phyloP scores from a whole-genome alignment of 2,888 invertebrate species.

The Apodemia duryi region DNA sequence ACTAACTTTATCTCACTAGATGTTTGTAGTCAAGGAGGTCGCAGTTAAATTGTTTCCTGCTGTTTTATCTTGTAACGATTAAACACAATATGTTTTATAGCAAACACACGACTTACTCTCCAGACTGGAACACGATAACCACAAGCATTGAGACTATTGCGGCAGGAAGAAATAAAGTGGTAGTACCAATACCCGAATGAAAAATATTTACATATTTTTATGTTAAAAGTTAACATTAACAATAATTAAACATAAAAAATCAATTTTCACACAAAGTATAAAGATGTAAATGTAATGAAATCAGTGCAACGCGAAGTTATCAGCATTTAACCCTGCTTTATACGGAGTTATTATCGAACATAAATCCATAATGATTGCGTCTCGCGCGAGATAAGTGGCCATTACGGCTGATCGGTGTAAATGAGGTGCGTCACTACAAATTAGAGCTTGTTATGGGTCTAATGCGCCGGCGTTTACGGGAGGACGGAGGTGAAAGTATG shows the following conservation, averaged over 20 bases:
- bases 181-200: too few species aligned
- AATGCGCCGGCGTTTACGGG: conserved; percentile 40
- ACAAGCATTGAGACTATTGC: too few species aligned
- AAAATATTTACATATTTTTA: too few species aligned
- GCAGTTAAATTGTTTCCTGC: not conserved
- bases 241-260: not conserved
- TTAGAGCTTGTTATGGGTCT: conserved; percentile 42
- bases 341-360: conserved; percentile 52
- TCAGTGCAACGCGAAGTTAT: not conserved
- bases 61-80: too few species aligned
- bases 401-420: conserved; percentile 55
- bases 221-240: too few species aligned
- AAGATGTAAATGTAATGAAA: conserved; percentile 3
- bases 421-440: conserved; percentile 49
- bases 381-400: conserved; percentile 44
- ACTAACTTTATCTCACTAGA: conserved; percentile 6
- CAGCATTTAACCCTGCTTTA: conserved; percentile 18
- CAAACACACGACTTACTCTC: too few species aligned
- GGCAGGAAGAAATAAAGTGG: too few species aligned
- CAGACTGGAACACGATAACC: too few species aligned
- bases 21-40: not conserved
- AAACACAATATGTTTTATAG: too few species aligned
- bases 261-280: conserved; percentile 5
- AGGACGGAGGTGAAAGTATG: conserved; percentile 21
- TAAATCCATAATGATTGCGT: conserved; percentile 64